Evolutionary conservation across 2,888 invertebrate genomes (phyloP).

Genomic region (Biston stratarius): DNA sequence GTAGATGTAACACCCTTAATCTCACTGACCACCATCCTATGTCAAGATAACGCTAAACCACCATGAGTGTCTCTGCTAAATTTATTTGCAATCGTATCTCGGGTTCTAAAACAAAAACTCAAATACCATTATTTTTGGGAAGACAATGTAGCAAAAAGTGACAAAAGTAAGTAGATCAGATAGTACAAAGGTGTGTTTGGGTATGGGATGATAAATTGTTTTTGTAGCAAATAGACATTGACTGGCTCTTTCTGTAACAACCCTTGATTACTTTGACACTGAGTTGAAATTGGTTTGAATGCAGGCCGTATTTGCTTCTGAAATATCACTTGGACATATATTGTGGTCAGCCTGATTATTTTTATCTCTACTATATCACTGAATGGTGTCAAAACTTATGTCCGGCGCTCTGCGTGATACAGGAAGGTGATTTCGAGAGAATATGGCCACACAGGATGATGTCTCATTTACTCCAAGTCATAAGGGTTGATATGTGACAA

Average conservation of each 20-base stretch:
- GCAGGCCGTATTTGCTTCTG: conserved; percentile 30
- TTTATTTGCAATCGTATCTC: conserved; percentile 76
- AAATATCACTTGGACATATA: conserved; percentile 52
- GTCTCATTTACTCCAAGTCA: conserved; percentile 70
- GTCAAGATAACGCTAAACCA: conserved; percentile 70
- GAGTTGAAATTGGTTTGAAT: conserved; percentile 43
- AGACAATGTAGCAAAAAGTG: conserved; percentile 79
- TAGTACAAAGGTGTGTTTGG: conserved; percentile 77
- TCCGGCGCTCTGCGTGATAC: conserved; percentile 80
- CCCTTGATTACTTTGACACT: conserved; percentile 29
- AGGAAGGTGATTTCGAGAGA: conserved; percentile 79
- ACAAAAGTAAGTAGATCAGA: conserved; percentile 79
- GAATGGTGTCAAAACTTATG: conserved; percentile 83
- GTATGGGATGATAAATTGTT: conserved; percentile 73
- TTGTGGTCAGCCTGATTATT: conserved; percentile 82
- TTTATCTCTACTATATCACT: conserved; percentile 76
- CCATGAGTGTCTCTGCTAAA: conserved; percentile 67
- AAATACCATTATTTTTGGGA: conserved; percentile 66
- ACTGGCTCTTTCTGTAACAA: conserved; percentile 16
- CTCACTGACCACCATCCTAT: conserved; percentile 58
- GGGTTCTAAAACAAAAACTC: conserved; percentile 78
- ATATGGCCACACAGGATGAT: conserved; percentile 78
- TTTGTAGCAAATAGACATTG: conserved; percentile 57
- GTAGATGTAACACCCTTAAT: conserved; percentile 73
- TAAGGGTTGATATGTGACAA: conserved; percentile 72